Percentiles rank a stretch among this genome's conserved stretches.
These are phyloP conservation scores for Agonopterix arenella DNA, from an alignment of 2,888 invertebrate genomes.

Conservation along the genomic window DNA sequence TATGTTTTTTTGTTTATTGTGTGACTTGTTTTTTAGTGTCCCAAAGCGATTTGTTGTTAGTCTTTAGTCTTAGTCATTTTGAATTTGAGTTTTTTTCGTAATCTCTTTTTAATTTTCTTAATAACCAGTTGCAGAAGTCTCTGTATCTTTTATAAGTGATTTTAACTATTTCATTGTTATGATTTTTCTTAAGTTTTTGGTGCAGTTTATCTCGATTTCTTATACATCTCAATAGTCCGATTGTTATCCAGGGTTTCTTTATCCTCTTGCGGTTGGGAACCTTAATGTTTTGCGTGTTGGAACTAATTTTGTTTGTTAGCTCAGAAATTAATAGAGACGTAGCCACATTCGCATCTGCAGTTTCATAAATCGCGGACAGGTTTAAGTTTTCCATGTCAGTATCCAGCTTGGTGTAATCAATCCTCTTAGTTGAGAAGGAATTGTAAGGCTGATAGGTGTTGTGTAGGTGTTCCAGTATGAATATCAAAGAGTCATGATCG, in stretches of 20 bases:
- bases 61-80: constrained; percentile 4
- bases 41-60: constrained; percentile 8
- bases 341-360: neutral
- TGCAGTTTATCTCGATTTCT: constrained; percentile 9
- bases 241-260: neutral
- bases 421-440: neutral
- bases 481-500: constrained; percentile 5
- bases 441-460: too few species aligned
- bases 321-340: neutral
- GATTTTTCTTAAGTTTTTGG: too few species aligned
- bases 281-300: neutral
- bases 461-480: too few species aligned
- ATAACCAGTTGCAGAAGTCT: neutral
- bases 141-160: constrained; percentile 5
- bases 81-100: constrained; percentile 8
- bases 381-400: neutral
- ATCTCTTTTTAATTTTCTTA: constrained; percentile 9
- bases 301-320: neutral
- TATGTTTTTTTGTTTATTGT: neutral
- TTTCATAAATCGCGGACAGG: neutral
- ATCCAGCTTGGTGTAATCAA: neutral
- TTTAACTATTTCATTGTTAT: constrained; percentile 7
- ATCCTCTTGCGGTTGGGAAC: neutral
- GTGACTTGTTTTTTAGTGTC: constrained; percentile 7
- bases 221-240: constrained; percentile 7